A percentile compares a stretch with the other conserved stretches of the same genome.
These are phyloP conservation scores for Radopholus similis DNA, from an alignment of 1,140 invertebrate genomes.

Conservation along the genomic window DNA sequence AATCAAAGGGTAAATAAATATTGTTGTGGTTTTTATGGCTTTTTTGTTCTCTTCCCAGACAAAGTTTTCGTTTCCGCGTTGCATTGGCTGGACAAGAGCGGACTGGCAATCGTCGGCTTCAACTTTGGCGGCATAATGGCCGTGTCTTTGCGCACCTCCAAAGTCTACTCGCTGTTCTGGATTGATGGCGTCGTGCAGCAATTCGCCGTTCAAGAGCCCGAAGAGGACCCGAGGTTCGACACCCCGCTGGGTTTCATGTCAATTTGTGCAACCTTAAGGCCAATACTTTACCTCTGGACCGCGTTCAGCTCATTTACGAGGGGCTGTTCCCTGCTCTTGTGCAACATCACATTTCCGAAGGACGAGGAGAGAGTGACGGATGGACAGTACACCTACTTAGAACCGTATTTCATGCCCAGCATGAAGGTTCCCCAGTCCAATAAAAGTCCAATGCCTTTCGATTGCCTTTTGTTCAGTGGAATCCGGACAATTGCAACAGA, in stretches of 20 bases:
- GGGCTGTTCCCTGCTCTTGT: constrained; percentile 15
- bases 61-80: constrained; percentile 27
- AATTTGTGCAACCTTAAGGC: no score
- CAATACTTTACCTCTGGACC: constrained; percentile 27
- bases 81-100: constrained; percentile 21
- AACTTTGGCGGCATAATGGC: constrained; percentile 29
- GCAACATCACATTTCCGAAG: constrained; percentile 28
- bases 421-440: constrained; percentile 11
- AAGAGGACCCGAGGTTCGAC: constrained; percentile 29
- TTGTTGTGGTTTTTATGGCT: no score
- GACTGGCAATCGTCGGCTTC: constrained; percentile 22
- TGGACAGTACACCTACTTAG: constrained; percentile 18
- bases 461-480: constrained; percentile 17
- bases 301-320: constrained; percentile 26
- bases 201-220: constrained; percentile 32
- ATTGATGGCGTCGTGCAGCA: constrained; percentile 24
- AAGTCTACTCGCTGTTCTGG: constrained; percentile 22
- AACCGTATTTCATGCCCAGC: constrained; percentile 21
- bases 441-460: neutral
- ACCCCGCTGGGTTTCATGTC: no score
- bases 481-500: constrained; percentile 16
- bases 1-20: constrained; percentile 11
- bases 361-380: constrained; percentile 11
- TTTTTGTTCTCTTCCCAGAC: no score
- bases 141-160: constrained; percentile 26